A percentile compares a stretch with the other conserved stretches of the same genome.
Evolutionary conservation across 2,888 invertebrate genomes (phyloP).

Genomic region (Antheraea assamensis): DNA sequence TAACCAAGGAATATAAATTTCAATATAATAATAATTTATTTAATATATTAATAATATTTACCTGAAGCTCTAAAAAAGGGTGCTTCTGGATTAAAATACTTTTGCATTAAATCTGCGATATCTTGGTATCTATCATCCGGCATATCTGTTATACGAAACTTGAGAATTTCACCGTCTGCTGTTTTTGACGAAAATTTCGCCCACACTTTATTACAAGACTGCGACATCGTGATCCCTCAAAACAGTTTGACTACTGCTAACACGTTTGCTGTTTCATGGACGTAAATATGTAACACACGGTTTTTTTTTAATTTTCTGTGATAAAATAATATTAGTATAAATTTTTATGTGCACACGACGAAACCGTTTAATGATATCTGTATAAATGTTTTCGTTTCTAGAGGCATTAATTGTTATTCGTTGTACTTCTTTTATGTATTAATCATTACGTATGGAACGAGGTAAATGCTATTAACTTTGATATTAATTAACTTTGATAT

Average conservation of each 20-base stretch:
- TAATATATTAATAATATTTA: constrained; percentile 18
- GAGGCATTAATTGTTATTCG: no score
- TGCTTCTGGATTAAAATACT: constrained; percentile 37
- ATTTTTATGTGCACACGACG: no score
- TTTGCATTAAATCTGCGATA: constrained; percentile 28
- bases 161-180: constrained; percentile 29
- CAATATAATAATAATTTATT: no score
- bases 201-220: constrained; percentile 30
- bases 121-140: constrained; percentile 30
- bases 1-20: no score
- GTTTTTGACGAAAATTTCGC: constrained; percentile 28
- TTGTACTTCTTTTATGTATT: no score
- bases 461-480: no score
- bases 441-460: no score
- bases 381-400: no score
- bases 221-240: background rate
- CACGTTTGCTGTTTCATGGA: background rate
- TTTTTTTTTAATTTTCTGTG: background rate
- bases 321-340: no score
- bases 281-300: background rate
- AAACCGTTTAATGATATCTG: no score
- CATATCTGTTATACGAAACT: constrained; percentile 38
- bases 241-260: background rate
- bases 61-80: constrained; percentile 33
- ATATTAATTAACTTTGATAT: no score